Percentiles rank a stretch among this genome's conserved stretches.
phyloP scores from a whole-genome alignment of 2,888 invertebrate species.

The Cynaeus angustus region DNA sequence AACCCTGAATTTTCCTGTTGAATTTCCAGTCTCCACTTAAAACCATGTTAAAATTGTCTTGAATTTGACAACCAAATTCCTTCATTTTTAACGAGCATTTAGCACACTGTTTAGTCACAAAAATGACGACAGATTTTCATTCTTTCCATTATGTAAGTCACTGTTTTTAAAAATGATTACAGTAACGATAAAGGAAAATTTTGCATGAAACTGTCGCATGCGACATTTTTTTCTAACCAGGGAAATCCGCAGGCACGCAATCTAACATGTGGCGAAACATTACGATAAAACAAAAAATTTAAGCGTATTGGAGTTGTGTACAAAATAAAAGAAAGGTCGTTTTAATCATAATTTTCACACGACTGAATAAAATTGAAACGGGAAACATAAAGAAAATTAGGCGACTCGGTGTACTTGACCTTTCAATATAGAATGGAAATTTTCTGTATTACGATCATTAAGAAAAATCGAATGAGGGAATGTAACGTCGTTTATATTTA shows the following conservation, averaged over 20 bases:
- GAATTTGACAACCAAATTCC: too few species aligned
- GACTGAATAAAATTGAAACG: not conserved
- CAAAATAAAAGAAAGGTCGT: too few species aligned
- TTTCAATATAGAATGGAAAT: not conserved
- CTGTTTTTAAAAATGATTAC: not conserved
- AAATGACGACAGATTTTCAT: not conserved
- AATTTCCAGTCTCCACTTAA: too few species aligned
- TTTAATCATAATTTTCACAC: too few species aligned
- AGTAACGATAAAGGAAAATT: not conserved
- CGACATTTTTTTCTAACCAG: not conserved
- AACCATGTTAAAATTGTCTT: too few species aligned
- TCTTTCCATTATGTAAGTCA: not conserved
- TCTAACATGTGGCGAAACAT: not conserved
- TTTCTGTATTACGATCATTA: too few species aligned
- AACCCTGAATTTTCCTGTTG: too few species aligned
- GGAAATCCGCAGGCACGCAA: constrained; percentile 1
- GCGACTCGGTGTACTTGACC: not conserved
- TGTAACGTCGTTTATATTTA: not conserved
- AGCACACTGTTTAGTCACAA: not conserved
- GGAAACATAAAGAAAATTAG: not conserved
- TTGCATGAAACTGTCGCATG: constrained; percentile 9
- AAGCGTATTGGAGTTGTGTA: too few species aligned
- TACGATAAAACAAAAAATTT: too few species aligned
- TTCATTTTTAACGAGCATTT: too few species aligned
- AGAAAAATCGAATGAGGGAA: too few species aligned